Percentiles rank a stretch among this genome's conserved stretches.
Evolutionary conservation across 2,113 vertebrate species (phyloP).

Genomic region (Cromileptes altivelis): DNA sequence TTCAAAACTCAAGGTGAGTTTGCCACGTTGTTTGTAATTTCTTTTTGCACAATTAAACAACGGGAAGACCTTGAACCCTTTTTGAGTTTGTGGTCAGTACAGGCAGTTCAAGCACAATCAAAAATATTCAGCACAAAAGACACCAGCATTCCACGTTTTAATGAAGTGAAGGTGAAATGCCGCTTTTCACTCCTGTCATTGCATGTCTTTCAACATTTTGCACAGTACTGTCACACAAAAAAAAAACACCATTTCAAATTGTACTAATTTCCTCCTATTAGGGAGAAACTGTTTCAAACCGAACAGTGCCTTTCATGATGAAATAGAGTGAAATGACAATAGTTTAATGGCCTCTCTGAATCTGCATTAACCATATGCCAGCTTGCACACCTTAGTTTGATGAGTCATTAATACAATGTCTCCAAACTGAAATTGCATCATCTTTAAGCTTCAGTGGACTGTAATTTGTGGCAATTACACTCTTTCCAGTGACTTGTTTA

Average conservation of each 20-base stretch:
- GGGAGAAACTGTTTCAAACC: slow-evolving; percentile 33
- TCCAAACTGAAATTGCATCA: slow-evolving; percentile 64
- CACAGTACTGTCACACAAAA: slow-evolving; percentile 30
- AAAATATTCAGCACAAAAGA: slow-evolving; percentile 24
- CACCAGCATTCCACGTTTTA: slow-evolving; percentile 9
- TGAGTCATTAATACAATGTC: slow-evolving; percentile 65
- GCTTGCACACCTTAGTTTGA: slow-evolving; percentile 54
- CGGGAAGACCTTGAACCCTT: slow-evolving; percentile 29
- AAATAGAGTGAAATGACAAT: slow-evolving; percentile 68
- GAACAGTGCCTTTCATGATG: slow-evolving; percentile 62
- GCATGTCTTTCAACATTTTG: slow-evolving; percentile 45
- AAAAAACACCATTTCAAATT: slow-evolving; percentile 4
- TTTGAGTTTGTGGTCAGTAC: slow-evolving; percentile 32
- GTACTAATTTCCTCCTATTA: slow-evolving; percentile 41
- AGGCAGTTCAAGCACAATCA: slow-evolving; percentile 29
- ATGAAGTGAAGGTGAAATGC: slow-evolving; percentile 26
- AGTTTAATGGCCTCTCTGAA: slow-evolving; percentile 56
- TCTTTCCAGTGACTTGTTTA: slow-evolving; percentile 51
- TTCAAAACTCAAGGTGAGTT: not conserved
- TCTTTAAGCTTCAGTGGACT: slow-evolving; percentile 54
- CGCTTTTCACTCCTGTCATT: slow-evolving; percentile 6
- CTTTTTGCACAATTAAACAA: not conserved
- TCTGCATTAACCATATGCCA: slow-evolving; percentile 62
- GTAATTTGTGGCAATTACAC: slow-evolving; percentile 64
- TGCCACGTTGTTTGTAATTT: not conserved